A percentile compares a stretch with the other conserved stretches of the same genome.
Evolutionary conservation across 2,888 invertebrate species (phyloP).

Genomic region (Lamellibrachia satsuma): DNA sequence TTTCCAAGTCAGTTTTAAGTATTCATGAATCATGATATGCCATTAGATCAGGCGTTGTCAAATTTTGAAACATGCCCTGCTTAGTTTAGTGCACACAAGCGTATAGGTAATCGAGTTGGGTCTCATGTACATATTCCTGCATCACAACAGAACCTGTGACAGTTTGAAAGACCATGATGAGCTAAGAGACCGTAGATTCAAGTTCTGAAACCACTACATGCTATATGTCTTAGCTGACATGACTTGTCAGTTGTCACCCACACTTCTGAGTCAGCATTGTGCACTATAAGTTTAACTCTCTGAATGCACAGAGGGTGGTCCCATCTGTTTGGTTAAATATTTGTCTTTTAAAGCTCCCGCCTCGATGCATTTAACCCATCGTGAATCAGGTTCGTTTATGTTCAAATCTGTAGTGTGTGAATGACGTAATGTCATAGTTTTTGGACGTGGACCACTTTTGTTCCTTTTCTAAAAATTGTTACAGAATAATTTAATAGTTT

Average conservation of each 20-base stretch:
- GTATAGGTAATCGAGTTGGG: neutral
- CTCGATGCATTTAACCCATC: no score
- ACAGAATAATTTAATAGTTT: no score
- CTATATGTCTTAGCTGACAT: neutral
- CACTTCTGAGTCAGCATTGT: neutral
- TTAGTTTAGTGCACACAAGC: neutral
- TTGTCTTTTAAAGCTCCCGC: neutral
- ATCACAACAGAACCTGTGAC: neutral
- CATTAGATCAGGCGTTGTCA: neutral
- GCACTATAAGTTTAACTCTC: neutral
- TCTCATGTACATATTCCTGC: neutral
- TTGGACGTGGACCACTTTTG: no score
- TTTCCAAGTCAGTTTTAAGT: neutral
- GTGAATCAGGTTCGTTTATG: no score
- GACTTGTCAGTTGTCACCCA: neutral
- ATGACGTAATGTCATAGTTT: no score
- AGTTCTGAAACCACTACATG: neutral
- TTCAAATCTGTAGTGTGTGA: no score
- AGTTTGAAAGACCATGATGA: neutral
- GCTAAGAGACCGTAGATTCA: neutral
- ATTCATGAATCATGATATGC: neutral
- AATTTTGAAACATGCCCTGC: neutral
- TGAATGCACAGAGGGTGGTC: neutral
- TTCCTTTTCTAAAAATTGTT: no score
- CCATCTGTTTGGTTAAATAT: neutral